phyloP scores from a whole-genome alignment of 2,113 vertebrate genomes.

The Lampris incognitus region DNA sequence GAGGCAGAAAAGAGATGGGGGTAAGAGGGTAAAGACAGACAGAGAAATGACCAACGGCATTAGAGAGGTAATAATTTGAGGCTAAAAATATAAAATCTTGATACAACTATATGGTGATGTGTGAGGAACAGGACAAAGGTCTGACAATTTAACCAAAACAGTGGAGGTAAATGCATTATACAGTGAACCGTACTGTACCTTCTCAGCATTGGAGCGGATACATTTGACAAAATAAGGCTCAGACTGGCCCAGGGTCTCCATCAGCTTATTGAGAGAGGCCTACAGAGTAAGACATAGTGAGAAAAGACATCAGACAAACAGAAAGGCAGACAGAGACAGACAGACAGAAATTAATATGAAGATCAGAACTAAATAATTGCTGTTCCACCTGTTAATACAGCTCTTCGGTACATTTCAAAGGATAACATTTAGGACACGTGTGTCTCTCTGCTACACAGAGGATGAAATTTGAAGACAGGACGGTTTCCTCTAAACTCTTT shows the following conservation, averaged over 20 bases:
- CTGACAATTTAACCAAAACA: constrained; percentile 44
- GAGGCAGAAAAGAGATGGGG: not conserved
- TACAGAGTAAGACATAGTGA: constrained; percentile 65
- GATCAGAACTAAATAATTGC: constrained; percentile 13
- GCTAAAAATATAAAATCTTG: not conserved
- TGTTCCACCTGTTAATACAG: constrained; percentile 1
- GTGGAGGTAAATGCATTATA: constrained; percentile 2
- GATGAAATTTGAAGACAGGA: not conserved
- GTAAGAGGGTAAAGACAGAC: constrained; percentile 36
- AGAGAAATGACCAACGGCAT: constrained; percentile 46
- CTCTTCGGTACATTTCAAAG: constrained; percentile 17
- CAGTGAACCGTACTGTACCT: constrained; percentile 81
- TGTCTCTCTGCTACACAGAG: not conserved
- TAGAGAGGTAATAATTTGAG: constrained; percentile 45
- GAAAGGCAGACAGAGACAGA: not conserved
- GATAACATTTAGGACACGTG: not conserved
- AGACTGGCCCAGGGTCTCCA: constrained; percentile 97
- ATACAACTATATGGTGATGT: no score
- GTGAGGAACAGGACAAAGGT: constrained; percentile 37
- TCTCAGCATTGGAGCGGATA: constrained; percentile 97
- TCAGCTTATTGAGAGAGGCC: constrained; percentile 96
- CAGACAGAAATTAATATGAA: constrained; percentile 9
- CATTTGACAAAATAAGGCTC: constrained; percentile 99
- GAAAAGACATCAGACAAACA: not conserved
- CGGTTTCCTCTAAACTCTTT: not conserved